Percentiles rank a stretch among this genome's conserved stretches.
Evolutionary conservation across 2,888 invertebrate species (phyloP).

Genomic region (Leistus spinibarbis): DNA sequence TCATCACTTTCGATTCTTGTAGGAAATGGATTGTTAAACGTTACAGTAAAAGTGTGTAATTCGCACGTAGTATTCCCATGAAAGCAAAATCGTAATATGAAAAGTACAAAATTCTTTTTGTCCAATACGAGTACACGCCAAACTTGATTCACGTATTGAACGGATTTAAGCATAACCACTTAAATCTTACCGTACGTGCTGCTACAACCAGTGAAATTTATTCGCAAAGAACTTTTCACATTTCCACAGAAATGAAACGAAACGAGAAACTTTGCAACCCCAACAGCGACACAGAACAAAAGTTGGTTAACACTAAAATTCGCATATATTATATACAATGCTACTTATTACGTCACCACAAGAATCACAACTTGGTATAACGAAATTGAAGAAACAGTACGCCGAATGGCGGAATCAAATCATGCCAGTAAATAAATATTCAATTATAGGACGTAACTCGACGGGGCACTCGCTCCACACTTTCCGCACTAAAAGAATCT

Average conservation of each 20-base stretch:
- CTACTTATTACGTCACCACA: neutral
- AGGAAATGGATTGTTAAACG: neutral
- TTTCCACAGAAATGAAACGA: neutral
- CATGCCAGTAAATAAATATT: slow-evolving; percentile 36
- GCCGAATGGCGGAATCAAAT: slow-evolving; percentile 25
- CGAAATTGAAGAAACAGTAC: slow-evolving; percentile 30
- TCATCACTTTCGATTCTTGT: neutral
- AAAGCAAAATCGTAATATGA: neutral
- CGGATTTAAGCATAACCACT: neutral
- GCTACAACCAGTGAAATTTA: neutral
- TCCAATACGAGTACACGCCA: neutral
- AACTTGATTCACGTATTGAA: neutral
- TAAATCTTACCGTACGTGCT: neutral
- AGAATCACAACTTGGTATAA: neutral
- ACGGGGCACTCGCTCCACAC: no score
- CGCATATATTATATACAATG: neutral
- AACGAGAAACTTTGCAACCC: neutral
- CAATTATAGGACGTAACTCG: slow-evolving; percentile 16
- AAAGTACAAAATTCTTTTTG: neutral
- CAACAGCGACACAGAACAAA: neutral
- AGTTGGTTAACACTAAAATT: neutral
- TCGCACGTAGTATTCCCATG: neutral
- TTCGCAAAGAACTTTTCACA: neutral
- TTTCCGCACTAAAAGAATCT: no score
- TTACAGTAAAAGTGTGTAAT: neutral